A percentile compares a stretch with the other conserved stretches of the same genome.
Conservation (phyloP, 2,113 vertebrate species). For the Loxodonta africana region DNA sequence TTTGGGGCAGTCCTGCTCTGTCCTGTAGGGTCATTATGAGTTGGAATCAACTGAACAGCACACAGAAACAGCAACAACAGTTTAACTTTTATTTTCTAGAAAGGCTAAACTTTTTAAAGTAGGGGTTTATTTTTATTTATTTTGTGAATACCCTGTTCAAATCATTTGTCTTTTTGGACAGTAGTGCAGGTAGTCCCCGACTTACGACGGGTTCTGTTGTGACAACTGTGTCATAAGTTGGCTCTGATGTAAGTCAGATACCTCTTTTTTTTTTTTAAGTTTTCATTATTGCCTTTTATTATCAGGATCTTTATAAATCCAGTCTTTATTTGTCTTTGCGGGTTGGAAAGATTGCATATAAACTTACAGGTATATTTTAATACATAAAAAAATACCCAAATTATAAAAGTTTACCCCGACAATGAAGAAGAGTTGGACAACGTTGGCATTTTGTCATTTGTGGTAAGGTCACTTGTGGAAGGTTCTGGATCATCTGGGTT, state of each 20-base stretch:
- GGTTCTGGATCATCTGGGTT: too few species aligned
- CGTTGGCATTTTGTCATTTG: too few species aligned
- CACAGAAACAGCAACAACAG: neutral
- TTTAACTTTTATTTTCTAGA: conserved; percentile 15
- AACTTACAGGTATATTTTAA: too few species aligned
- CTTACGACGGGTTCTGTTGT: too few species aligned
- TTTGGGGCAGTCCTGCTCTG: neutral
- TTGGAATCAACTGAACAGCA: neutral
- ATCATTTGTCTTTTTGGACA: neutral
- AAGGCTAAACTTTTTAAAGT: conserved; percentile 1
- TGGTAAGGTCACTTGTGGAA: too few species aligned
- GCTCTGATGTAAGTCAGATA: neutral
- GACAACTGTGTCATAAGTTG: too few species aligned
- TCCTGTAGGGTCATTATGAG: neutral
- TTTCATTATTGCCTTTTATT: neutral
- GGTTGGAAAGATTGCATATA: too few species aligned
- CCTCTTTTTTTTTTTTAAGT: neutral
- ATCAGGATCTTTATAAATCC: too few species aligned
- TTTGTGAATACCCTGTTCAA: neutral
- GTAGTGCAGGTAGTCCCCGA: neutral
- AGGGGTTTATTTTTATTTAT: neutral
- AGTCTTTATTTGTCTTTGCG: too few species aligned
- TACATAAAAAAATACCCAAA: too few species aligned
- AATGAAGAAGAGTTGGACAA: too few species aligned
- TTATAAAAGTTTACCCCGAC: too few species aligned